Conservation (phyloP, 2,888 invertebrate species). For the Cephus runcator region DNA sequence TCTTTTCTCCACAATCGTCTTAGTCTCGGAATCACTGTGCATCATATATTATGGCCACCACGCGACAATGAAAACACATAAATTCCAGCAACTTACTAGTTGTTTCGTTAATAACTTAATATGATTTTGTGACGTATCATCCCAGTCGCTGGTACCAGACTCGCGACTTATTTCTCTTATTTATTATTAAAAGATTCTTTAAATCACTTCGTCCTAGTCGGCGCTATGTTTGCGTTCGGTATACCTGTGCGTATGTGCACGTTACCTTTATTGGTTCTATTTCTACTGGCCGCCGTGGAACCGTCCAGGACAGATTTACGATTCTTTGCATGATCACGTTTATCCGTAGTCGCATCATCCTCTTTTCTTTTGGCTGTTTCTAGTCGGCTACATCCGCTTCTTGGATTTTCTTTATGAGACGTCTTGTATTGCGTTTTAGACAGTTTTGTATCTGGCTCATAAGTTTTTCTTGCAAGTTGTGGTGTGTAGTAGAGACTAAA, state of each 20-base stretch:
- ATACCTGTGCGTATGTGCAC: conserved; percentile 36
- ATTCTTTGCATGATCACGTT: conserved; percentile 22
- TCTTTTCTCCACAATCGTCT: background rate
- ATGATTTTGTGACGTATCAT: no score
- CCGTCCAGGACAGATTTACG: conserved; percentile 43
- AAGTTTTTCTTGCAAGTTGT: conserved; percentile 50
- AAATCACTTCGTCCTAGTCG: conserved; percentile 38
- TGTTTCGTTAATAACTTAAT: no score
- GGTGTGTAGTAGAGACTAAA: conserved; percentile 58
- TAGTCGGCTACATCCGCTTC: conserved; percentile 24
- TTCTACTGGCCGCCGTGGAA: conserved; percentile 44
- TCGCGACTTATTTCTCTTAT: background rate
- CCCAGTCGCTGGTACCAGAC: background rate
- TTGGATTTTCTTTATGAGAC: conserved; percentile 20
- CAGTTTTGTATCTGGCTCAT: conserved; percentile 30
- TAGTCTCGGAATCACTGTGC: background rate
- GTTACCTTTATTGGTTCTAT: conserved; percentile 44
- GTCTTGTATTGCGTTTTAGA: background rate
- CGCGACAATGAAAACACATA: no score
- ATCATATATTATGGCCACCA: conserved; percentile 1
- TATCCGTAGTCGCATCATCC: conserved; percentile 5
- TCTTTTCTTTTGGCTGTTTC: conserved; percentile 32
- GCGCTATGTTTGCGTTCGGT: conserved; percentile 30
- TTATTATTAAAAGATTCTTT: conserved; percentile 23
- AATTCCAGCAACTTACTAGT: no score